Percentiles rank a stretch among this genome's conserved stretches.
Evolutionary conservation across 1,140 invertebrate species (phyloP).

Genomic region (Chymomyza costata): DNA sequence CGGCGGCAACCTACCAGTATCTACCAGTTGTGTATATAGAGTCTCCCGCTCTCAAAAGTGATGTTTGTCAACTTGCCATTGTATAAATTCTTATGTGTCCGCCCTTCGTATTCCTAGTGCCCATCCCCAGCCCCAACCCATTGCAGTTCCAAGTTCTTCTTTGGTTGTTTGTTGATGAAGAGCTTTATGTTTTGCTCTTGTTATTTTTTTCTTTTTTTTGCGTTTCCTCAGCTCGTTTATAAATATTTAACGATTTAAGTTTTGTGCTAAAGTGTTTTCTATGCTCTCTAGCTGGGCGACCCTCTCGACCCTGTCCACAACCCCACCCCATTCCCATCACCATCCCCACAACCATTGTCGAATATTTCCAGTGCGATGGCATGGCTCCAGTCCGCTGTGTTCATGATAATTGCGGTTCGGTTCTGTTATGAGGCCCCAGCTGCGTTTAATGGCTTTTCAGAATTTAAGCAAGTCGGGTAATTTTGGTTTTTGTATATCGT

Average conservation of each 20-base stretch:
- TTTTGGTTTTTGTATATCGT: conserved; percentile 55
- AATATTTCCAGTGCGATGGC: too few relatives aligned
- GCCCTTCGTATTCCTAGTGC: background rate
- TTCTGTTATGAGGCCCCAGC: conserved; percentile 45
- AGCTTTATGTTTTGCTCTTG: too few relatives aligned
- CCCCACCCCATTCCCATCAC: too few relatives aligned
- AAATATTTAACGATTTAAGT: conserved; percentile 66
- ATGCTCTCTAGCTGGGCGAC: too few relatives aligned
- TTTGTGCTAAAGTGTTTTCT: conserved; percentile 43
- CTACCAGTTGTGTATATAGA: too few relatives aligned
- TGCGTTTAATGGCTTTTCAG: conserved; percentile 68
- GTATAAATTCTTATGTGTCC: conserved; percentile 36
- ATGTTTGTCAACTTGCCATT: conserved; percentile 29
- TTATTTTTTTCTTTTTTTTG: background rate
- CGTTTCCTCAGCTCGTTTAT: conserved; percentile 40
- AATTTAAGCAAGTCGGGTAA: conserved; percentile 66
- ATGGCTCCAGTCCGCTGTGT: conserved; percentile 31
- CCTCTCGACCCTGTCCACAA: too few relatives aligned
- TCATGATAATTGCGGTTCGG: conserved; percentile 68
- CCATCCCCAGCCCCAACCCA: too few relatives aligned
- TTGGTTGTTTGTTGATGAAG: conserved; percentile 4
- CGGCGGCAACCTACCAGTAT: conserved; percentile 17
- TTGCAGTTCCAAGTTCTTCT: conserved; percentile 1
- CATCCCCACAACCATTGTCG: conserved; percentile 6
- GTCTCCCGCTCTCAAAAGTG: too few relatives aligned